Conservation (phyloP, 2,113 vertebrate species). For the Hydrochoerus hydrochaeris region DNA sequence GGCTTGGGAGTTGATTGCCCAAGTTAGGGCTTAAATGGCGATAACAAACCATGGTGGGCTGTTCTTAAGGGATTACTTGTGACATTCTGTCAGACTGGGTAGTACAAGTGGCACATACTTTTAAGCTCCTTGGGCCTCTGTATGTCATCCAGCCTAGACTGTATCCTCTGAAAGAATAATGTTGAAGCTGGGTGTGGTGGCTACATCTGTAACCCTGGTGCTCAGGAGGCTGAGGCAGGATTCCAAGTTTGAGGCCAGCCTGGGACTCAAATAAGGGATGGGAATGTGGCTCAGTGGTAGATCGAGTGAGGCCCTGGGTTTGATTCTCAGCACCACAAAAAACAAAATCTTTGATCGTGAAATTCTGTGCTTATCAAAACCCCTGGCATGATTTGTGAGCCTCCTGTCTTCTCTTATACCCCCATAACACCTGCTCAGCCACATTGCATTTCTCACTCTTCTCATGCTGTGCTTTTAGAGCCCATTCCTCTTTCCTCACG, state of each 20-base stretch:
- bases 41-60: not conserved
- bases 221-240: not conserved
- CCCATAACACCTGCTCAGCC: not conserved
- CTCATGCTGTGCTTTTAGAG: not conserved
- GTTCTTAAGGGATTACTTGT: not conserved
- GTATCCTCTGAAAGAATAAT: not conserved
- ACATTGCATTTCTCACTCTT: not conserved
- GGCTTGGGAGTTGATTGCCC: constrained; percentile 11
- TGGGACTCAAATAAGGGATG: not conserved
- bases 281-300: not conserved
- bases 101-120: not conserved
- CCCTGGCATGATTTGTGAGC: not conserved
- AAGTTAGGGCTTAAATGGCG: not conserved
- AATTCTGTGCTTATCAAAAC: not conserved
- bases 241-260: not conserved
- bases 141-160: not conserved
- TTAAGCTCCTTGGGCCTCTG: not conserved
- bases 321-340: not conserved
- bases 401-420: not conserved
- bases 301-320: not conserved
- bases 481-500: not conserved
- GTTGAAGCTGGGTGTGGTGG: not conserved
- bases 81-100: not conserved
- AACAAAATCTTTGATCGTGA: not conserved
- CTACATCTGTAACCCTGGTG: not conserved